Percentiles rank a stretch among this genome's conserved stretches.
Evolutionary conservation across 2,888 invertebrate species (phyloP).

Genomic region (Thymelicus lineola): DNA sequence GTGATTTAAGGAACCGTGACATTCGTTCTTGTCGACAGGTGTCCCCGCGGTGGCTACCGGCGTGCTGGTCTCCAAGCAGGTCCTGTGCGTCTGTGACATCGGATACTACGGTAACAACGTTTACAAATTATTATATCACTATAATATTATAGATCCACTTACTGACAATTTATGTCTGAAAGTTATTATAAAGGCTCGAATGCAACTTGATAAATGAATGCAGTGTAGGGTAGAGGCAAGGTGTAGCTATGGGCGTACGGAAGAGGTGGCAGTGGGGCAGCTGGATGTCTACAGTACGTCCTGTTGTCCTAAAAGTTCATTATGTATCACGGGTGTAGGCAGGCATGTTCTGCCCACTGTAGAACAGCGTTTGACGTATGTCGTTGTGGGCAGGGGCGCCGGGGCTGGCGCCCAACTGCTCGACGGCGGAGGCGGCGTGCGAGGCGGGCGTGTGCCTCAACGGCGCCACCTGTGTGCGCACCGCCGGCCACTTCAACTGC

Average conservation of each 20-base stretch:
- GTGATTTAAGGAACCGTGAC: too few relatives aligned
- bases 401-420: conserved; percentile 70
- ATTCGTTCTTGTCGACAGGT: conserved; percentile 47
- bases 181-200: background rate
- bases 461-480: conserved; percentile 88
- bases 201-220: background rate
- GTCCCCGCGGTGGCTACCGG: conserved; percentile 60
- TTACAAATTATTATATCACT: background rate
- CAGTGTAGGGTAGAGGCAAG: background rate
- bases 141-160: too few relatives aligned
- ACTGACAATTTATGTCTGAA: too few relatives aligned
- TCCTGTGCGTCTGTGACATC: conserved; percentile 87
- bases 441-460: conserved; percentile 89
- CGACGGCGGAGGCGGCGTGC: conserved; percentile 80
- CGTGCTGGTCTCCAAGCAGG: conserved; percentile 62
- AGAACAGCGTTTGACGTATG: background rate
- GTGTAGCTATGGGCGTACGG: too few relatives aligned
- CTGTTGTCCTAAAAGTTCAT: too few relatives aligned
- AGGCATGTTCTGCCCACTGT: background rate
- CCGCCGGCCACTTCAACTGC: conserved; percentile 87
- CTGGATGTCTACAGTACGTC: too few relatives aligned
- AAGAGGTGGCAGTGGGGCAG: too few relatives aligned
- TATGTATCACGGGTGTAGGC: too few relatives aligned
- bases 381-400: conserved; percentile 60
- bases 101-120: conserved; percentile 83